These are phyloP conservation scores for Gasteruption jaculator DNA, from an alignment of 2,888 invertebrate species.

Conservation along the genomic window DNA sequence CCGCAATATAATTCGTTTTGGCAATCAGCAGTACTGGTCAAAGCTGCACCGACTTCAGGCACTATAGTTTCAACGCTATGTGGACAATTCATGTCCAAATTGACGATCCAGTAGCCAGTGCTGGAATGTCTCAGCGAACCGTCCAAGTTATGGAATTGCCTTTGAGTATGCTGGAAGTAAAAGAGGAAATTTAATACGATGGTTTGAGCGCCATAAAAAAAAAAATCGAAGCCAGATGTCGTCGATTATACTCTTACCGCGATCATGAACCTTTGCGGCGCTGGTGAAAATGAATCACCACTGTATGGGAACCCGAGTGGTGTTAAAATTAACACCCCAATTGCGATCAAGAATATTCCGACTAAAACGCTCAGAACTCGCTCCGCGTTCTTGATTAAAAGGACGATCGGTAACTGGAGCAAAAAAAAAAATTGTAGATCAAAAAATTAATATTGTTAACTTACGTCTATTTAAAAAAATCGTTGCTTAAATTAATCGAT, in stretches of 20 bases:
- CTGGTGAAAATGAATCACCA: conserved; percentile 58
- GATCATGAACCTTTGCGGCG: conserved; percentile 73
- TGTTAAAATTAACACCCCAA: conserved; percentile 61
- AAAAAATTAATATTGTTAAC: not conserved
- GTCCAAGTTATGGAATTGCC: conserved; percentile 58
- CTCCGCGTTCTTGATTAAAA: conserved; percentile 52
- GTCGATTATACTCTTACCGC: conserved; percentile 55
- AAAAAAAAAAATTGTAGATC: conserved; percentile 16
- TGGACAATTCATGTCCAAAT: conserved; percentile 72
- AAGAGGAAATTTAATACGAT: conserved; percentile 8
- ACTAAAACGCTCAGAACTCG: conserved; percentile 55
- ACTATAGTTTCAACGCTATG: conserved; percentile 57
- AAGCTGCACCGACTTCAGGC: conserved; percentile 54
- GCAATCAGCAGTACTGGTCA: conserved; percentile 57
- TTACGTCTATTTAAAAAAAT: too few relatives aligned
- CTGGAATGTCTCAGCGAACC: conserved; percentile 54
- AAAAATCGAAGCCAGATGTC: not conserved
- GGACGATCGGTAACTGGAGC: conserved; percentile 50
- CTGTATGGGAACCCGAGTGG: conserved; percentile 73
- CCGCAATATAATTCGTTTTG: conserved; percentile 69
- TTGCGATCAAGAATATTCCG: conserved; percentile 55
- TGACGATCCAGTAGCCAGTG: conserved; percentile 68
- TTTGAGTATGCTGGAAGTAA: conserved; percentile 57
- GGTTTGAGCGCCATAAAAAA: not conserved
- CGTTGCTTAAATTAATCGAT: too few relatives aligned